A percentile compares a stretch with the other conserved stretches of the same genome.
These are phyloP conservation scores for Cranoglanis bouderius DNA, from an alignment of 2,113 vertebrate species.

Conservation along the genomic window DNA sequence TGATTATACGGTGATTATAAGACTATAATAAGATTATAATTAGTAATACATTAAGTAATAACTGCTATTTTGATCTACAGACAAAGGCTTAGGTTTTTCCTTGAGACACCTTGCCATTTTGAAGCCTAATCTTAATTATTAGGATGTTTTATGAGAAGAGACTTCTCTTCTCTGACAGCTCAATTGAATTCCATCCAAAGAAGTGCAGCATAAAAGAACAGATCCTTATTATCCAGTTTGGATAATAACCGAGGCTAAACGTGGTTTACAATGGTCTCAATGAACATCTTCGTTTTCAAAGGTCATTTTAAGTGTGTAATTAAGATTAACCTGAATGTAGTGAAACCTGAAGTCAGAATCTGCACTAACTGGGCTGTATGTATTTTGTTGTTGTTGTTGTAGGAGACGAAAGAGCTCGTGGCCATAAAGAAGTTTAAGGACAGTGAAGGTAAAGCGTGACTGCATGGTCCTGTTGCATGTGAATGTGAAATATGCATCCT, in stretches of 20 bases:
- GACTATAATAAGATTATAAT: background rate
- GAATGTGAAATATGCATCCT: background rate
- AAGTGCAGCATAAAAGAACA: background rate
- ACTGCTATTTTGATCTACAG: constrained; percentile 15
- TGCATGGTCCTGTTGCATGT: background rate
- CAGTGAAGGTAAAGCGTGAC: constrained; percentile 80
- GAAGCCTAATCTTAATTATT: constrained; percentile 21
- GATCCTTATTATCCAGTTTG: constrained; percentile 4
- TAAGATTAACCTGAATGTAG: background rate
- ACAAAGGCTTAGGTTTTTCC: constrained; percentile 1
- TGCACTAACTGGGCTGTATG: constrained; percentile 31
- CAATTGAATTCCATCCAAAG: constrained; percentile 6
- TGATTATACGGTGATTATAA: background rate
- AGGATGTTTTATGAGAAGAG: constrained; percentile 9
- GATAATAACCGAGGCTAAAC: background rate
- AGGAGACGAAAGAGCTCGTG: constrained; percentile 99
- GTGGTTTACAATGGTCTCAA: background rate
- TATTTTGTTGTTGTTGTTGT: constrained; percentile 31
- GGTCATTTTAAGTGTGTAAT: background rate
- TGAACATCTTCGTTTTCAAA: background rate
- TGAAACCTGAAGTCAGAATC: background rate
- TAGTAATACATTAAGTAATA: constrained; percentile 17
- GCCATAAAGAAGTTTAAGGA: constrained; percentile 99
- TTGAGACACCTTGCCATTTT: background rate
- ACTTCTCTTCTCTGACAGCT: background rate